Percentiles rank a stretch among this genome's conserved stretches.
Evolutionary conservation across 35 echinoderm and acorn worm genomes (phyloP).

Genomic region (Nesometra sesokonis): DNA sequence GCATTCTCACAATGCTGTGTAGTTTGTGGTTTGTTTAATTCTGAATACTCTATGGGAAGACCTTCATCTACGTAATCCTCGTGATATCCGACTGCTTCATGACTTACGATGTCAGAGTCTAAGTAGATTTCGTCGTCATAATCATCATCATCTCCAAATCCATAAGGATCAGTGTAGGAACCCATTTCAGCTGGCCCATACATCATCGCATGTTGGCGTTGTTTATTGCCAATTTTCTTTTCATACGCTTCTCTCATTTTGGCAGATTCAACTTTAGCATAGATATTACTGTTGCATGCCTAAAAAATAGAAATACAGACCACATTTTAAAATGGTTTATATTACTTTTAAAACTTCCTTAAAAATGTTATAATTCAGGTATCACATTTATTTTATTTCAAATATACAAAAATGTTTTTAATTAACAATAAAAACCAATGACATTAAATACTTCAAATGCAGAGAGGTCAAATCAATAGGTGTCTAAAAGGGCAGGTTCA

Average conservation of each 20-base stretch:
- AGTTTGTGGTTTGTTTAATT: neutral
- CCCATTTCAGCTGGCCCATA: neutral
- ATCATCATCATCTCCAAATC: neutral
- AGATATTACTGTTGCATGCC: conserved; percentile 39
- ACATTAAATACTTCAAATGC: too few species aligned
- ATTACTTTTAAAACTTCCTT: too few species aligned
- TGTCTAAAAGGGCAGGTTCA: too few species aligned
- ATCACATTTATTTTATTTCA: too few species aligned
- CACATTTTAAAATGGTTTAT: too few species aligned
- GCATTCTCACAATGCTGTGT: neutral
- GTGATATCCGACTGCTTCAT: neutral
- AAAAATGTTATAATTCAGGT: too few species aligned
- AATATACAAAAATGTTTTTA: too few species aligned
- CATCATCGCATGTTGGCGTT: neutral
- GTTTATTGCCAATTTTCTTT: neutral
- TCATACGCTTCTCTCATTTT: conserved; percentile 22
- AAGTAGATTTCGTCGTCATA: neutral
- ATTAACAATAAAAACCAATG: too few species aligned
- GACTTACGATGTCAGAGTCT: neutral
- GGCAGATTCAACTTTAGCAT: conserved; percentile 11
- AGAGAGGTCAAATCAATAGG: too few species aligned
- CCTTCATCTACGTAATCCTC: neutral
- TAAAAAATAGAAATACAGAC: neutral
- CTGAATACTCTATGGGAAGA: too few species aligned
- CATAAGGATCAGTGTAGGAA: neutral